Evolutionary conservation across 2,113 vertebrate species (phyloP).

Genomic region (Chloroceryle aenea): DNA sequence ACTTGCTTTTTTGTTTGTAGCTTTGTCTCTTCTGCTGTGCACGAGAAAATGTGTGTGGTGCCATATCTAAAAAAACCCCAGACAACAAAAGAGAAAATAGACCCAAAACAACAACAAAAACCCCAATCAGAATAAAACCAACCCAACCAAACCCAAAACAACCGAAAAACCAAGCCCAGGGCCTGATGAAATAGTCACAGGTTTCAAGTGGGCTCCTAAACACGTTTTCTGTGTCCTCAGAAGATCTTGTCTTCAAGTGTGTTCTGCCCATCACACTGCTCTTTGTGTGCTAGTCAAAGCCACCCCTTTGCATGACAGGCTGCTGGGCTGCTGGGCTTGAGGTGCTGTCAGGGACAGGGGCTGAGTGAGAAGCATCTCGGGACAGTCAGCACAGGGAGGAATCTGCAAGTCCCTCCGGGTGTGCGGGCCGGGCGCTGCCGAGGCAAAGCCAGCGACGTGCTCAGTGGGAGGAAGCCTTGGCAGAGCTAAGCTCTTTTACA

Average conservation of each 20-base stretch:
- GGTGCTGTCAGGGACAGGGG: not conserved
- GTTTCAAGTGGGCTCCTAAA: not conserved
- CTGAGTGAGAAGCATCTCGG: not conserved
- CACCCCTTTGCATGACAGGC: not conserved
- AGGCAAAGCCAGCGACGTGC: not conserved
- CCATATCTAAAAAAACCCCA: not conserved
- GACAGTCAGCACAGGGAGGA: not conserved
- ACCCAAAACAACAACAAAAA: too few relatives aligned
- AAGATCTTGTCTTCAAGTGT: not conserved
- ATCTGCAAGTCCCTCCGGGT: slow-evolving; percentile 4
- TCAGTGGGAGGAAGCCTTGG: slow-evolving; percentile 19
- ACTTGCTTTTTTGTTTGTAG: not conserved
- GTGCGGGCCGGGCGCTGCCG: slow-evolving; percentile 16
- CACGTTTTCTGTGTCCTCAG: not conserved
- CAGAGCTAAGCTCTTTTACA: slow-evolving; percentile 32
- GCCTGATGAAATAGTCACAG: not conserved
- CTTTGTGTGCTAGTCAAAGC: not conserved
- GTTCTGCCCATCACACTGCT: not conserved
- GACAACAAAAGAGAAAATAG: too few relatives aligned
- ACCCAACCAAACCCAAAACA: not conserved
- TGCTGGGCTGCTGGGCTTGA: not conserved
- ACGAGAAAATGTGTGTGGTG: not conserved
- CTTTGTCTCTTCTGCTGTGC: not conserved
- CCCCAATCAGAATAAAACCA: too few relatives aligned
- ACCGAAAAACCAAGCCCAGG: not conserved